A percentile compares a stretch with the other conserved stretches of the same genome.
Conservation (phyloP, 2,113 vertebrate genomes). For the Mastomys natalensis region DNA sequence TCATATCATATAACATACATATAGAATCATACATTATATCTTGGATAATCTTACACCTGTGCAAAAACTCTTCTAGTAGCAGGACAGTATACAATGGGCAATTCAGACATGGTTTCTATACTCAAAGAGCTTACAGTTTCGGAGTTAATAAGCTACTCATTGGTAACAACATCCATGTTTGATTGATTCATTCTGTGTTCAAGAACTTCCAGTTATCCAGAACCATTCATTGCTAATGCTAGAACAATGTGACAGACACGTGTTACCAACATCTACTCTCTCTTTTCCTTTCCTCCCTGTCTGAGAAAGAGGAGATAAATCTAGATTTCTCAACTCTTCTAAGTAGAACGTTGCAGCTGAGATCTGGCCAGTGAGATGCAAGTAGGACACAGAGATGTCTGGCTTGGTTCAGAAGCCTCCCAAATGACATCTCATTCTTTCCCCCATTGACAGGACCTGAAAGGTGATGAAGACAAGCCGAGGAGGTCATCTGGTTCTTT, state of each 20-base stretch:
- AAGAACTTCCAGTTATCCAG: constrained; percentile 25
- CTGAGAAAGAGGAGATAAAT: background rate
- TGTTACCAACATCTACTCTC: background rate
- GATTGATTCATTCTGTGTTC: constrained; percentile 26
- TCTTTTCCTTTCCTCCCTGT: background rate
- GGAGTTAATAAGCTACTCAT: background rate
- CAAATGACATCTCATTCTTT: background rate
- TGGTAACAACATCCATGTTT: background rate
- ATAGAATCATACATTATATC: background rate
- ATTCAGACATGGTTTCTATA: background rate
- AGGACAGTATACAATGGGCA: background rate
- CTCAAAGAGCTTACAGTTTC: background rate
- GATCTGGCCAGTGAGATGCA: background rate
- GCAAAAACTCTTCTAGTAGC: background rate
- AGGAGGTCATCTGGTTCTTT: background rate
- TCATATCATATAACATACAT: no score
- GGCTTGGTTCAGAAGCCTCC: background rate
- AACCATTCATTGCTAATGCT: constrained; percentile 33
- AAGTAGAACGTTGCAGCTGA: background rate
- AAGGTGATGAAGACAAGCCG: background rate
- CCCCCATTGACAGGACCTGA: background rate
- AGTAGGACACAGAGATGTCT: background rate
- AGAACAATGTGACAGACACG: background rate
- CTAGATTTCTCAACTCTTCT: background rate
- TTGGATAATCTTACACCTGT: background rate